Percentiles rank a stretch among this genome's conserved stretches.
These are phyloP conservation scores for Heteractis magnifica DNA, from an alignment of 92 coral and sea anemone species.

Conservation along the genomic window DNA sequence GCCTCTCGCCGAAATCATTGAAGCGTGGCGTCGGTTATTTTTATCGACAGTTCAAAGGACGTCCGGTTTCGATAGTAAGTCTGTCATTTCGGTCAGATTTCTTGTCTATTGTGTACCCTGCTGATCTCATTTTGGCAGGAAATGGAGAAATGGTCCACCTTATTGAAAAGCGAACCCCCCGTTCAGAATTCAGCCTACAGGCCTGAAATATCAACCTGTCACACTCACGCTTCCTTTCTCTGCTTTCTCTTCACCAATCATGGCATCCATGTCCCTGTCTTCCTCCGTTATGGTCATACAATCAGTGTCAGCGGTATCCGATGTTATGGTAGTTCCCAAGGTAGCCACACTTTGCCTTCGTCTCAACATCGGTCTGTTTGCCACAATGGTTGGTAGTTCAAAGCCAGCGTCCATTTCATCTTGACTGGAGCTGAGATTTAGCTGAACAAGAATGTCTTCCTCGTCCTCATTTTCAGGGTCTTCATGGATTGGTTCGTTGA, in stretches of 20 bases:
- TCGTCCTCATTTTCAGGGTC: slow-evolving; percentile 43
- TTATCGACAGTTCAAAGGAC: too few species aligned
- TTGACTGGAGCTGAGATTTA: slow-evolving; percentile 12
- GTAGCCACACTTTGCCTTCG: slow-evolving; percentile 60
- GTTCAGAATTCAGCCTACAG: background rate
- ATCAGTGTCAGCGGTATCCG: slow-evolving; percentile 77
- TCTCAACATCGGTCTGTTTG: slow-evolving; percentile 32
- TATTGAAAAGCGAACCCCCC: background rate
- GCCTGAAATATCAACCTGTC: background rate
- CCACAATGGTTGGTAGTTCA: slow-evolving; percentile 14
- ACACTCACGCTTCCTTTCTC: slow-evolving; percentile 82
- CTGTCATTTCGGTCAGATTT: too few species aligned
- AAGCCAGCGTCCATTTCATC: slow-evolving; percentile 39
- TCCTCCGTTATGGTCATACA: slow-evolving; percentile 68
- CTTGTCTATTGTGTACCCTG: too few species aligned
- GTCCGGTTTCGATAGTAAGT: too few species aligned
- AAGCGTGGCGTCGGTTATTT: too few species aligned
- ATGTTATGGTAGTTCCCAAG: slow-evolving; percentile 59
- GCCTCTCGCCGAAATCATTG: too few species aligned
- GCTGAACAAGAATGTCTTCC: slow-evolving; percentile 40
- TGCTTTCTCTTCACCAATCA: slow-evolving; percentile 81
- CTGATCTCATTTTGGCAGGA: too few species aligned
- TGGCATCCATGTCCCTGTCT: slow-evolving; percentile 61
- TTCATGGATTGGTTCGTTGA: slow-evolving; percentile 18
- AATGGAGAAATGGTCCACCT: too few species aligned